A percentile compares a stretch with the other conserved stretches of the same genome.
Conservation (phyloP, 2,113 vertebrate species). For the Pteronura brasiliensis region DNA sequence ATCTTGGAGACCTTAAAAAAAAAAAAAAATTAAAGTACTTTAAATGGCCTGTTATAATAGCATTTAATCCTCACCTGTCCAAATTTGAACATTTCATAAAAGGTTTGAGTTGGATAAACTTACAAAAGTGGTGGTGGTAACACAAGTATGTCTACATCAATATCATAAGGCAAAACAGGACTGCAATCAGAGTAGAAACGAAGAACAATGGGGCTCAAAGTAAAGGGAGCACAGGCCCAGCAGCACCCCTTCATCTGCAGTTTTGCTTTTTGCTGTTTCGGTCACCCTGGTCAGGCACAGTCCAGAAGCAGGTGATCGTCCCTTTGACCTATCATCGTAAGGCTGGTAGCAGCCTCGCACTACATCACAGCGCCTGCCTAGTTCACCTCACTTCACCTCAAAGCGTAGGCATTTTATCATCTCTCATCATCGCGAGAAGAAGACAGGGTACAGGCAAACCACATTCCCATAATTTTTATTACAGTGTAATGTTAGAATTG, state of each 20-base stretch:
- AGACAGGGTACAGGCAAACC: neutral
- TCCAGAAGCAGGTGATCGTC: neutral
- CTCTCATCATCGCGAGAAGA: neutral
- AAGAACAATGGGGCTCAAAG: slow-evolving; percentile 3
- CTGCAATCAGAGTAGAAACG: neutral
- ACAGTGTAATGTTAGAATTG: neutral
- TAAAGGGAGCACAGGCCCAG: neutral
- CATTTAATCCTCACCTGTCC: neutral
- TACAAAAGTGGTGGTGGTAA: neutral
- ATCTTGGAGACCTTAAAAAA: slow-evolving; percentile 39
- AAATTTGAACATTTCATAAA: slow-evolving; percentile 55
- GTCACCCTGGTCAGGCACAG: no score
- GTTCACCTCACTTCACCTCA: neutral
- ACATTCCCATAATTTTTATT: neutral
- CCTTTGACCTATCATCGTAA: no score
- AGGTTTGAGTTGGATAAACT: neutral
- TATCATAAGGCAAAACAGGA: slow-evolving; percentile 21
- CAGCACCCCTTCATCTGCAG: neutral
- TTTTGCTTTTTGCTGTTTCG: neutral
- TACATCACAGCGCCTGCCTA: neutral
- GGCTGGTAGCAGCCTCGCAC: neutral
- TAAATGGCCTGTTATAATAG: slow-evolving; percentile 27
- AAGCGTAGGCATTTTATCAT: neutral
- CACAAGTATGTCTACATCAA: neutral
- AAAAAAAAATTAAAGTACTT: slow-evolving; percentile 17